Evolutionary conservation across 2,113 vertebrate genomes (phyloP).

Genomic region (Brachyhypopomus gauderio): DNA sequence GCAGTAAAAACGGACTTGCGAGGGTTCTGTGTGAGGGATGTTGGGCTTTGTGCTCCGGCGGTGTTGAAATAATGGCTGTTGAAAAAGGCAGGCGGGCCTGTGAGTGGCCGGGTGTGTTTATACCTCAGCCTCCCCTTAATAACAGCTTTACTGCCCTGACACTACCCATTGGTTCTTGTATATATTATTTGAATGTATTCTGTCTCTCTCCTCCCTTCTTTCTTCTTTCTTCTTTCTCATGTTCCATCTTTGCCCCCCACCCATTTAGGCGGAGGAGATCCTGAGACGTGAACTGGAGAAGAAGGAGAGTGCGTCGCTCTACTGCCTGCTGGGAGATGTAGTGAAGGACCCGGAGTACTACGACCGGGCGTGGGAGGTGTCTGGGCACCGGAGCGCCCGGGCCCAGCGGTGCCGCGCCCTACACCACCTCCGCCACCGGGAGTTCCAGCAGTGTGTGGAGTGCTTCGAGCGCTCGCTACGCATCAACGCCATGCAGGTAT

Average conservation of each 20-base stretch:
- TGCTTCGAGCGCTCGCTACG: constrained; percentile 88
- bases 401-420: constrained; percentile 94
- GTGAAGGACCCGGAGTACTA: constrained; percentile 87
- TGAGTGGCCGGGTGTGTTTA: too few relatives aligned
- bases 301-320: constrained; percentile 85
- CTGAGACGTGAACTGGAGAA: constrained; percentile 87
- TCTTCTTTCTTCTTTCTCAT: not conserved
- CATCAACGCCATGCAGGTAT: constrained; percentile 92
- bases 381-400: constrained; percentile 83
- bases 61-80: not conserved
- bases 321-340: constrained; percentile 93
- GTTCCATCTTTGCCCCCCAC: not conserved
- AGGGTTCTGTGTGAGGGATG: not conserved
- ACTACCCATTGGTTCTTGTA: too few relatives aligned
- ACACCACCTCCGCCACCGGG: constrained; percentile 83
- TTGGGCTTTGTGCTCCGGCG: not conserved
- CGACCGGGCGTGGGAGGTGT: constrained; percentile 92
- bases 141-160: too few relatives aligned
- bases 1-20: not conserved
- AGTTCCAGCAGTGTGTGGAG: constrained; percentile 83
- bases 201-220: not conserved
- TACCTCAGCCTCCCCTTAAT: too few relatives aligned
- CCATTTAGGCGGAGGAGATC: constrained; percentile 87
- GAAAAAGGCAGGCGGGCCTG: not conserved
- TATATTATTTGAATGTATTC: not conserved